phyloP scores from a whole-genome alignment of 1,140 invertebrate genomes.

The Triops cancriformis region DNA sequence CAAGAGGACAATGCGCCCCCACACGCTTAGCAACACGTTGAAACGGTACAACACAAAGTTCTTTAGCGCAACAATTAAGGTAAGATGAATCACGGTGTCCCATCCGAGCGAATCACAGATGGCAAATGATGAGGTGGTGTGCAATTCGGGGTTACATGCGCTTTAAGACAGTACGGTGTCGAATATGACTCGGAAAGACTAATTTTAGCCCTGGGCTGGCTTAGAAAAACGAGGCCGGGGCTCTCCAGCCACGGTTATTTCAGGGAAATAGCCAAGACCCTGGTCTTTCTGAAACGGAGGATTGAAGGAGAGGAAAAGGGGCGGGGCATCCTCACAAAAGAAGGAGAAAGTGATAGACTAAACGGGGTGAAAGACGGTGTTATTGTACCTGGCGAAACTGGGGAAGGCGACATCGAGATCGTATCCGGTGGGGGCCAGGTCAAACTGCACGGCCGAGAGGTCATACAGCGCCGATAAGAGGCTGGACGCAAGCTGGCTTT shows the following conservation, averaged over 20 bases:
- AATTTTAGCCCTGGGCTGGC: neutral
- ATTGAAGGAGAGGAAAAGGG: neutral
- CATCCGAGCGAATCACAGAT: no score
- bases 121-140: neutral
- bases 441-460: slow-evolving; percentile 44
- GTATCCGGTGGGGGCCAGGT: slow-evolving; percentile 40
- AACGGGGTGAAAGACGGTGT: neutral
- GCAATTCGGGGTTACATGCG: neutral
- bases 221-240: neutral
- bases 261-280: neutral
- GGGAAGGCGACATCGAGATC: slow-evolving; percentile 45
- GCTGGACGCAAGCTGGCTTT: neutral
- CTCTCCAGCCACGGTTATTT: neutral
- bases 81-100: no score
- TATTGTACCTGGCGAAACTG: slow-evolving; percentile 41
- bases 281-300: no score
- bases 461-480: slow-evolving; percentile 39
- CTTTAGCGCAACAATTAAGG: no score
- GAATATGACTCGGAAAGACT: neutral
- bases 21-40: no score
- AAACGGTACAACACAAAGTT: no score
- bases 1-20: no score
- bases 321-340: neutral
- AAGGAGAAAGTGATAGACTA: neutral
- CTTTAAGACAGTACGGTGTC: neutral